phyloP scores from a whole-genome alignment of 2,888 invertebrate genomes.

The Spodoptera picta region DNA sequence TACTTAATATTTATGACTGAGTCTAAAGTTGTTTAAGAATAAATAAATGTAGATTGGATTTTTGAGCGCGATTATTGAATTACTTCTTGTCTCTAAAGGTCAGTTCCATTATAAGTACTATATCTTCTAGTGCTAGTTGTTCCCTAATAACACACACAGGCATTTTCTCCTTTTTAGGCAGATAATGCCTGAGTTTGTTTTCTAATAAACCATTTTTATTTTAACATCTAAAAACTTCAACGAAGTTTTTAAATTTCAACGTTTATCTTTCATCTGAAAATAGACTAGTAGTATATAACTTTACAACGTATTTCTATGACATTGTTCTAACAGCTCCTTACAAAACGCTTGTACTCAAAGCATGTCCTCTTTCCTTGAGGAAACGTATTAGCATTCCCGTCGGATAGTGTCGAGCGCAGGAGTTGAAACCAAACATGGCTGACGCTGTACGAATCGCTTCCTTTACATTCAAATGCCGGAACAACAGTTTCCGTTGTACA shows the following conservation, averaged over 20 bases:
- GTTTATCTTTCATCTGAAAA: too few species aligned
- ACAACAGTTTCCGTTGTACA: conserved; percentile 72
- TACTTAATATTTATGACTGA: not conserved
- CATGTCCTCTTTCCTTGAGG: conserved; percentile 51
- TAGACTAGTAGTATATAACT: not conserved
- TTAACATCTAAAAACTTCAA: too few species aligned
- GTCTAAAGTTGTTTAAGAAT: not conserved
- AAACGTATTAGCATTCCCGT: conserved; percentile 74
- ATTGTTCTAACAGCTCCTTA: conserved; percentile 3
- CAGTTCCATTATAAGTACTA: too few species aligned
- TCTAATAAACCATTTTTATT: too few species aligned
- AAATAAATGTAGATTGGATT: not conserved
- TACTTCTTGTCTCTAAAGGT: too few species aligned
- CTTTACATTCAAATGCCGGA: conserved; percentile 74
- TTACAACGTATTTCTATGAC: not conserved
- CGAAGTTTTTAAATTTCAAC: too few species aligned
- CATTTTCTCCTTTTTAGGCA: too few species aligned
- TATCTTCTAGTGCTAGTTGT: too few species aligned
- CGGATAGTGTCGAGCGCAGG: conserved; percentile 66
- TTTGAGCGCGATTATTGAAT: too few species aligned
- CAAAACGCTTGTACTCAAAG: conserved; percentile 35
- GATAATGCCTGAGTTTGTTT: too few species aligned
- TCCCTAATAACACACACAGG: too few species aligned
- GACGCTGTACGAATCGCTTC: conserved; percentile 67
- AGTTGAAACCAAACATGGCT: conserved; percentile 68